Base-by-base conservation (phyloP, 2,797 vertebrate species). In the Sebastes matsubarae region DNA sequence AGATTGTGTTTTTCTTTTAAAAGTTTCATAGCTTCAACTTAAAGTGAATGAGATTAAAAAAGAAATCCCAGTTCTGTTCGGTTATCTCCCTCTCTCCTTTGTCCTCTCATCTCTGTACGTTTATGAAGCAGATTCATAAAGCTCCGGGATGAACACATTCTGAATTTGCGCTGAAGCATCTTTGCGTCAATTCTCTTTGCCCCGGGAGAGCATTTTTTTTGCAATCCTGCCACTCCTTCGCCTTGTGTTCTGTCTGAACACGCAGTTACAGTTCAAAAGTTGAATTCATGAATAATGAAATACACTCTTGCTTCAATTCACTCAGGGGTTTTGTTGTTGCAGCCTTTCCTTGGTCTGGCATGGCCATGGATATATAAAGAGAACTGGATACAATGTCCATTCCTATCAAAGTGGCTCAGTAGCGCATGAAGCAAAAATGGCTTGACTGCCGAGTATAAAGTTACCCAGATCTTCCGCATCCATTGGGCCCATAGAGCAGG, bases 231-330 rank as follows among this genome's bases (percentile, higher is more conserved):
- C 57, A 50, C 64, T 29, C 75, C 50, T 73, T 64, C 1, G 3
- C 13, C n/a, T 20, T 57, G 74, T 1, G 71, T 29, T 71, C 22
- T n/a, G 0, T 69, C 29, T 55, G 24, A 72, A 29, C 79, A 50
- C 54, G 20, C 22, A 12, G 0, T 50, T 73, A 55, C 34, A 65
- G 29, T 30, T 36, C 13, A 61, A 65, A 65, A 69, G 46, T 36
- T 55, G 6, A 65, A 77, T 46, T 38, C 18, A 38, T 72, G 29
- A 60, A 79, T 72, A 61, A 64, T 79, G 7, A 50, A 50, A 50
- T 50, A 50, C 7, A 20, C 7, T 50, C 42, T 50, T 50, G 16
- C 42, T 50, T 50, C 42, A 50, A 20, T 50, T 50, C 42, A 50
- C 42, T 50, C 42, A 50, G 4, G 16, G 42, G 16, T 18, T 8